Evolutionary conservation across 92 coral and sea anemone species (phyloP).

Genomic region (Umimayanthus chanpuru): DNA sequence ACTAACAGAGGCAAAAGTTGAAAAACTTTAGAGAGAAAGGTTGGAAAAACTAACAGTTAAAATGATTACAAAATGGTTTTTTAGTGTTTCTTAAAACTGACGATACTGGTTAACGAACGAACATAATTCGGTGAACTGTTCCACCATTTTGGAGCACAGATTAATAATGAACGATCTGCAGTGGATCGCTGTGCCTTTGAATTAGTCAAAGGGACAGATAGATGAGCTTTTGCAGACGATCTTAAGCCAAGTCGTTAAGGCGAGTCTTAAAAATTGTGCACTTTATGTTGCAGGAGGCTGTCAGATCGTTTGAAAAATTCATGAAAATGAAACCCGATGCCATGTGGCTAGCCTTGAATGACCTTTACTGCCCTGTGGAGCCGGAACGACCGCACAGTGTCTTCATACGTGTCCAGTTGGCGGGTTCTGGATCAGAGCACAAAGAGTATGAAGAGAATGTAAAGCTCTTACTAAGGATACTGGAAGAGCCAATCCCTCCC

Average conservation of each 20-base stretch:
- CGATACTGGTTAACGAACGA: too few species aligned
- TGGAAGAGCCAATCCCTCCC: constrained; percentile 1
- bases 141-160: too few species aligned
- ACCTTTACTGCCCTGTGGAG: constrained; percentile 72
- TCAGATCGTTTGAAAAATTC: constrained; percentile 66
- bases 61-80: too few species aligned
- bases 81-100: neutral
- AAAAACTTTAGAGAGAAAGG: too few species aligned
- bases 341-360: constrained; percentile 87
- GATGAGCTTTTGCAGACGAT: too few species aligned
- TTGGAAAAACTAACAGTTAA: too few species aligned
- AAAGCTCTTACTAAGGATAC: constrained; percentile 47
- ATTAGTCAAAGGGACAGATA: too few species aligned
- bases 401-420: constrained; percentile 61
- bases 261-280: neutral
- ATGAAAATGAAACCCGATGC: constrained; percentile 82
- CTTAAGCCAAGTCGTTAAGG: too few species aligned
- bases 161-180: too few species aligned
- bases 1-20: too few species aligned
- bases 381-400: constrained; percentile 71
- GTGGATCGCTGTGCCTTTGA: too few species aligned
- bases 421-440: neutral
- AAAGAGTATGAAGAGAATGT: constrained; percentile 78
- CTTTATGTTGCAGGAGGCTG: constrained; percentile 66
- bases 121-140: too few species aligned